Evolutionary conservation across 2,113 vertebrate species (phyloP).

Genomic region (Diadophis punctatus): DNA sequence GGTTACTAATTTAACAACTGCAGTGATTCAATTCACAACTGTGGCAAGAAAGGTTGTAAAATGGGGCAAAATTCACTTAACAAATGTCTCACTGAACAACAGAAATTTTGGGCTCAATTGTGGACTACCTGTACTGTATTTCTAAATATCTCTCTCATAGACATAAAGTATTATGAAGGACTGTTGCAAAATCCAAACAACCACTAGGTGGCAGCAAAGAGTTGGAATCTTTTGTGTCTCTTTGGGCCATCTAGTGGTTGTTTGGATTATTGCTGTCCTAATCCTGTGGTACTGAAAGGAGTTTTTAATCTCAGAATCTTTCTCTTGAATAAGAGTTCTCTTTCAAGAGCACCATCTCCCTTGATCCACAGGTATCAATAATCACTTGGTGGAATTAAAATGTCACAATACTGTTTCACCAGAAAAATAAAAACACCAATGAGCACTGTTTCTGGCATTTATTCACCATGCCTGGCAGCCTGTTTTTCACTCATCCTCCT

Average conservation of each 20-base stretch:
- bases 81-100: too few relatives aligned
- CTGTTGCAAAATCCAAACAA: neutral
- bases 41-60: too few relatives aligned
- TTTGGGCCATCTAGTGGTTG: neutral
- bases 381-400: neutral
- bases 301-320: neutral
- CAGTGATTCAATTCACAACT: too few relatives aligned
- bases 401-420: neutral
- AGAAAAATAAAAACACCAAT: neutral
- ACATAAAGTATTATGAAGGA: neutral
- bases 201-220: neutral
- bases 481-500: neutral
- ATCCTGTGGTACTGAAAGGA: neutral
- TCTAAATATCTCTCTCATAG: neutral
- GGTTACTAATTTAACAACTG: too few relatives aligned
- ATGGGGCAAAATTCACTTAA: too few relatives aligned
- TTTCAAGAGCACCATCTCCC: neutral
- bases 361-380: neutral
- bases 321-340: neutral
- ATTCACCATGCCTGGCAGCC: neutral
- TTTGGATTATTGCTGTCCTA: neutral
- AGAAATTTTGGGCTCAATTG: too few relatives aligned
- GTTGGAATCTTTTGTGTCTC: neutral
- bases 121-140: neutral
- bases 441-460: neutral